phyloP scores from a whole-genome alignment of 2,113 vertebrate species.

The Sylvia atricapilla region DNA sequence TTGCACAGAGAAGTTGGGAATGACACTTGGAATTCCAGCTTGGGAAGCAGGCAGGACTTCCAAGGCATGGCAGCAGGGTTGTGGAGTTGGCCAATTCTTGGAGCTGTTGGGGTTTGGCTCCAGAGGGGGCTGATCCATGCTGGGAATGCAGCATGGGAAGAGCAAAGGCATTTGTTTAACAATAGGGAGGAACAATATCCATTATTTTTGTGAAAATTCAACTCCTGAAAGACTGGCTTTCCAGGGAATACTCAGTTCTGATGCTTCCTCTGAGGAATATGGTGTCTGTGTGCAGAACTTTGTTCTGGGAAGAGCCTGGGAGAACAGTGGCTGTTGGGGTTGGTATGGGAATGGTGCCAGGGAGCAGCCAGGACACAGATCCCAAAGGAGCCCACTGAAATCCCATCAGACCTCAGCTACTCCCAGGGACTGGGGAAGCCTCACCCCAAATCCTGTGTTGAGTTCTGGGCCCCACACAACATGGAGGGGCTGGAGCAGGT shows the following conservation, averaged over 20 bases:
- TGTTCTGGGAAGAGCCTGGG: not conserved
- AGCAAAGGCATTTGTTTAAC: not conserved
- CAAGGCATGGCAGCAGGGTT: fast-evolving
- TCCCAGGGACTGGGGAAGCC: not conserved
- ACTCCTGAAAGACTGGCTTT: not conserved
- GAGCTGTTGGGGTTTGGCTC: not conserved
- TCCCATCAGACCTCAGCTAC: not conserved
- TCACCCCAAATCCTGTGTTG: not conserved
- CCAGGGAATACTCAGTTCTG: not conserved
- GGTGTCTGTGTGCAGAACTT: not conserved
- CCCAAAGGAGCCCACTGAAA: not conserved
- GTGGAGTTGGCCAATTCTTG: fast-evolving
- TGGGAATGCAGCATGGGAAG: not conserved
- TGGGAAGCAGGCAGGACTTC: not conserved
- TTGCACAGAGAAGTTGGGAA: not conserved
- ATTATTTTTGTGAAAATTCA: not conserved
- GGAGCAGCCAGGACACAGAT: not conserved
- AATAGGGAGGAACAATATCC: not conserved
- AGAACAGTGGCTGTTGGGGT: not conserved
- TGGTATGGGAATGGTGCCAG: not conserved
- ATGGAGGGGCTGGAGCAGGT: not conserved
- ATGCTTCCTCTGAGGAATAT: not conserved
- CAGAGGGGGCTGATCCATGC: not conserved
- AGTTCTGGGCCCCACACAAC: not conserved
- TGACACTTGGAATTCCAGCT: not conserved